Evolutionary conservation across 2,113 vertebrate genomes (phyloP), one percentile per base, ranked within the genome.

Genomic region (Toxotes jaculatrix): DNA sequence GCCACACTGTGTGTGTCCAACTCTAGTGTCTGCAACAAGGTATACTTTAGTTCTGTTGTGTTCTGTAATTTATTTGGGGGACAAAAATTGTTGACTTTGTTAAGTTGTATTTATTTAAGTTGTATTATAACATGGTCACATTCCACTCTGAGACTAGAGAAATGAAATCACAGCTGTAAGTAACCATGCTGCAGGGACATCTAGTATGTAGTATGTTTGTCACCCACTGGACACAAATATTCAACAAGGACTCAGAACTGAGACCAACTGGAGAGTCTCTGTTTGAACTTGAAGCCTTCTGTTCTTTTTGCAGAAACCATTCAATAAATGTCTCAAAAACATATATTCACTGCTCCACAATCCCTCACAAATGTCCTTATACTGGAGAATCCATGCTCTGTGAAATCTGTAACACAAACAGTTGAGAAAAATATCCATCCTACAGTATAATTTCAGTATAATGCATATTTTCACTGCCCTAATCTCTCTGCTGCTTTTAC

Each of bases 1-100:
- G 31, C 45, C 31, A 36, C 4, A 49, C 27, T 71, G 14, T 71
- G n/a, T 71, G n/a, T 70, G 19, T 57, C 11, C 21, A 49, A 3
- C 31, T 55, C 1, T 27, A 27, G 5, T 64, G 40, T 31, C 14
- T 21, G 53, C 17, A 70, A 17, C 23, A 9, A 27, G 10, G 32
- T 67, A 40, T 42, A 9, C 16, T 7, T 63, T 23, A 4, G 36
- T 12, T 21, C 1, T 70, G 7, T 43, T 56, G 0, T 23, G 51
- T 34, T 43, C 6, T 55, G 19, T 21, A 53, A 43, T 77, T 72
- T 60, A 51, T 72, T 66, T 43, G 27, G 27, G 27, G 3, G 19
- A 13, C 51, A 64, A 74, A 73, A 6, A 14, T 7, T 63, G 57
- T 32, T 64, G 9, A 64, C n/a, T 55, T 75, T 55, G 27, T 75